Conservation (phyloP, 2,797 vertebrate genomes). For the Nyctibius grandis region DNA sequence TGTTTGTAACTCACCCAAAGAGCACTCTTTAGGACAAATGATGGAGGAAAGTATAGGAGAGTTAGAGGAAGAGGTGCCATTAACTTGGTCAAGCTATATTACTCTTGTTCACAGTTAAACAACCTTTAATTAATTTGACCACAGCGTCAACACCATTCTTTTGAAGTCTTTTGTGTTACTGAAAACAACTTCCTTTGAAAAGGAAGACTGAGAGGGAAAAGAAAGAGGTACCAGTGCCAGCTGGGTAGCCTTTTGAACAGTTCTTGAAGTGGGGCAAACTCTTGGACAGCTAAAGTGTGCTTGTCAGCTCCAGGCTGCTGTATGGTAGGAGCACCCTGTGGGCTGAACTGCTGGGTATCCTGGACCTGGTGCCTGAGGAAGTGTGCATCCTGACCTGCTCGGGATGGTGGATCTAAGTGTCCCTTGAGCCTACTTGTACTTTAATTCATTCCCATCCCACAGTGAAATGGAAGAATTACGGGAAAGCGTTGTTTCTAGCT, state of each 20-base stretch:
- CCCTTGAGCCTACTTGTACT: not conserved
- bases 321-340: too few species aligned
- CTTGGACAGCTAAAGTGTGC: not conserved
- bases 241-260: not conserved
- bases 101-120: not conserved
- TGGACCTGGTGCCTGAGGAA: not conserved
- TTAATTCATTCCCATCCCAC: not conserved
- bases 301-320: fast-evolving
- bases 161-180: not conserved
- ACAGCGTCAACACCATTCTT: not conserved
- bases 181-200: not conserved
- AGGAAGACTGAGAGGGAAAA: not conserved
- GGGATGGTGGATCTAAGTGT: not conserved
- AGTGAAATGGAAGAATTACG: not conserved
- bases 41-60: not conserved
- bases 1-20: not conserved
- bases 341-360: not conserved
- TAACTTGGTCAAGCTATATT: not conserved
- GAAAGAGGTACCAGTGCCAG: not conserved
- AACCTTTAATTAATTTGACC: not conserved
- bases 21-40: not conserved
- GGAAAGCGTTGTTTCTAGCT: not conserved
- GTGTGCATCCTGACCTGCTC: not conserved
- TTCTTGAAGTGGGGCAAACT: not conserved
- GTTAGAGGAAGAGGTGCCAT: not conserved